Base-by-base conservation (phyloP, 2,888 invertebrate species). In the Lasioglossum malachurum region DNA sequence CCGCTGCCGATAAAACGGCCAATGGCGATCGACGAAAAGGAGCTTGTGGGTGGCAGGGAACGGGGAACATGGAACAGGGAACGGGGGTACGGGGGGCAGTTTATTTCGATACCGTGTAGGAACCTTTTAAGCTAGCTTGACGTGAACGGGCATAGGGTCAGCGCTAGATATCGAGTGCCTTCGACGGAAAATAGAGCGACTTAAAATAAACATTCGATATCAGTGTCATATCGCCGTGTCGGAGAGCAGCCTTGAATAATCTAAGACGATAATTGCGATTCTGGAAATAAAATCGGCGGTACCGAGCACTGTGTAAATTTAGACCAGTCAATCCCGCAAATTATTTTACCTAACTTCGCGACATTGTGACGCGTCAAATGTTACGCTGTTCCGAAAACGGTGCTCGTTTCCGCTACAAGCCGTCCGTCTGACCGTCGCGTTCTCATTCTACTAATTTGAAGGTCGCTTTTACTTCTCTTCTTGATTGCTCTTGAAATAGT, bases 121-220 rank as follows among this genome's bases (percentile, higher is more conserved):
- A 57, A 77, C 44, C 57, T 72, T 77, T 81, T 73, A 83, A 83
- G 74, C 53, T 31, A 46, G 19, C 71, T 31, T 72, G 71, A 75
- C 79, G 31, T 27, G 75, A 44, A 64, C 44, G 27, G 77, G 41
- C 67, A 31, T 38, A 75, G 75, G 77, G 41, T 78, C 78, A 75
- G 35, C 74, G 75, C 49, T 75, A 75, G 46, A 77, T 49, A 69
- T 67, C 78, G 60, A 69, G 83, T 74, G 81, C 46, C 84, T 80
- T 78, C 64, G 74, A n/a, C 35, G 49, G 71, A 76, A 84, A 83
- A 88, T 88, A 80, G 80, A 83, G 57, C 75, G 49, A 72, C 82
- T 78, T 81, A 75, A 84, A 88, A 88, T 83, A 88, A 86, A 80
- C 80, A 75, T 64, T 80, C 75, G 83, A 88, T 84, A 83, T 80